Evolutionary conservation across 1,140 invertebrate species (phyloP), one percentile per base, ranked within the genome.

Genomic region (Drosophila parabipectinata): DNA sequence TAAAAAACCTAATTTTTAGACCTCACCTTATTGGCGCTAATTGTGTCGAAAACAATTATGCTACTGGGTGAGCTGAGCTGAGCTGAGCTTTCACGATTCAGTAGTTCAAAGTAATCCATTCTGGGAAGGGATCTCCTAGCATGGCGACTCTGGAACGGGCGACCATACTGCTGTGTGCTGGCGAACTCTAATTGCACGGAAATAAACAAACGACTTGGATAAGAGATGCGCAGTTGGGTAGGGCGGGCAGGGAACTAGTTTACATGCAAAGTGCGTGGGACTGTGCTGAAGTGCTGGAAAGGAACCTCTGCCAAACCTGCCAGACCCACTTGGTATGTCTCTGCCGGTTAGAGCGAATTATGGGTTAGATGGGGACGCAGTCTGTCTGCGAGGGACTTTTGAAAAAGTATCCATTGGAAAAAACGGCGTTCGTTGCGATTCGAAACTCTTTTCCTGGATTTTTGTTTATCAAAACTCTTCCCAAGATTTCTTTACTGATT

Each of bases 141-240:
- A 37, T 37, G 34, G 32, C 8, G 32, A 37, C 34, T 37, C 34
- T 10, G 32, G 34, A 4, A 37, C 47, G 41, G 73, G 79, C 79
- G 83, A 87, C 82, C 82, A 77, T 68, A 69, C 76, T 44, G 50
- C 55, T 55, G 41, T 77, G 59, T 44, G 79, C 79, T 88, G 76
- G 79, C 83, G 83, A 82, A 88, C 76, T 88, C 83, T 88, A 88
- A 88, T 88, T 88, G 83, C 83, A 79, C 73, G 83, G 83, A 88
- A 88, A 79, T 76, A 89, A 88, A 84, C 79, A 88, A 88, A 89
- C 84, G 72, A 88, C 84, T 87, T 83, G 83, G 83, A 88, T 79
- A 87, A 87, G 72, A 81, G 67, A 53, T 72, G 44, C 10, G 79
- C 47, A 58, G 69, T 12, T 37, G 24, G 45, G 52, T 28, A 52